A percentile compares a stretch with the other conserved stretches of the same genome.
phyloP scores from a whole-genome alignment of 2,113 vertebrate species.

The Tapirus terrestris region DNA sequence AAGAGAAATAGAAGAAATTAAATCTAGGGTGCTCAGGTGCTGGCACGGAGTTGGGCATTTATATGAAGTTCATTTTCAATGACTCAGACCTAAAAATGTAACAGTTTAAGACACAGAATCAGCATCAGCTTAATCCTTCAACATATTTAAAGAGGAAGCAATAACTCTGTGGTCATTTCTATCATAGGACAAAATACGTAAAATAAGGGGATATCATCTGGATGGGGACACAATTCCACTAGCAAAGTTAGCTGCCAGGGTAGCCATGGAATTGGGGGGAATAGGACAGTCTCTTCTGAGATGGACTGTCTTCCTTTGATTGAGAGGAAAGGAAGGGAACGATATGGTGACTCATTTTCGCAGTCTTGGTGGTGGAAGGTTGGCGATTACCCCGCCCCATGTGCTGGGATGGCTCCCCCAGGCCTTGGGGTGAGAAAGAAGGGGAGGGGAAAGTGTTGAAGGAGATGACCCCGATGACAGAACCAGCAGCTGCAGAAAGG shows the following conservation, averaged over 20 bases:
- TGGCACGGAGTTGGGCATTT: neutral
- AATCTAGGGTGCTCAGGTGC: neutral
- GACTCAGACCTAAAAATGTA: neutral
- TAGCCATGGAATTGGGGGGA: neutral
- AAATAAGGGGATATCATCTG: neutral
- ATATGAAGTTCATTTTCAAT: neutral
- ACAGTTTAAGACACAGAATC: neutral
- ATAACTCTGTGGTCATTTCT: neutral
- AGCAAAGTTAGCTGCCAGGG: neutral
- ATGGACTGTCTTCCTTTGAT: neutral
- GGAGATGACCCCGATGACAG: neutral
- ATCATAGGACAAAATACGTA: neutral
- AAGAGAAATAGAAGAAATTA: neutral
- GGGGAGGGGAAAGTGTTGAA: neutral
- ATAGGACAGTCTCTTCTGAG: neutral
- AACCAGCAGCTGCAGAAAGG: neutral
- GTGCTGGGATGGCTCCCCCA: neutral
- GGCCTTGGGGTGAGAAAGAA: neutral
- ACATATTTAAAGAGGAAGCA: neutral
- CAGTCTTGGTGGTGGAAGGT: neutral
- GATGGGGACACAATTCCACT: neutral
- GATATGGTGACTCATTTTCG: neutral
- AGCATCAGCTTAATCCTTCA: neutral
- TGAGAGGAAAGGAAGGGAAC: neutral
- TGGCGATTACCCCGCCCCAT: fast-evolving